Percentiles rank a stretch among this genome's conserved stretches.
These are phyloP conservation scores for Vombatus ursinus DNA, from an alignment of 2,113 vertebrate species.

Conservation along the genomic window DNA sequence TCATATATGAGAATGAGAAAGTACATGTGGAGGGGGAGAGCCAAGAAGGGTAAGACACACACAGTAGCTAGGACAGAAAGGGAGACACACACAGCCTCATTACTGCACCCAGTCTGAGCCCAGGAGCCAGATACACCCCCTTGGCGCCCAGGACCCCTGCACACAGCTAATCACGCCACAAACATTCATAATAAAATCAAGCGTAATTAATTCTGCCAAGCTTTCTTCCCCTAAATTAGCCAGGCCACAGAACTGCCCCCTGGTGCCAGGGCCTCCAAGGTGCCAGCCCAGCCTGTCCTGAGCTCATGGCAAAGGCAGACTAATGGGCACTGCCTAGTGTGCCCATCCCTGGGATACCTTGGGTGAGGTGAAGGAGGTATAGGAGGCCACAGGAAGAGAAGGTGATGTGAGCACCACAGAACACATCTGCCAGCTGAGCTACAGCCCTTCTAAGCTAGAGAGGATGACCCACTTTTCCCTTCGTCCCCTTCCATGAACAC, in stretches of 20 bases:
- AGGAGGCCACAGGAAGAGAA: neutral
- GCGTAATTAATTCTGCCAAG: constrained; percentile 59
- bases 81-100: neutral
- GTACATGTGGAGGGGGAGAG: neutral
- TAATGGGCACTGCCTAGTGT: neutral
- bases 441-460: neutral
- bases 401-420: too few relatives aligned
- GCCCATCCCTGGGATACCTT: neutral
- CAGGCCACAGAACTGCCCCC: constrained; percentile 6
- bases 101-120: neutral
- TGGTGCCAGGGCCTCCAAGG: neutral
- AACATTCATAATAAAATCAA: constrained; percentile 65
- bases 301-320: neutral
- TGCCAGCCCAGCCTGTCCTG: neutral
- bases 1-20: neutral
- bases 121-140: neutral
- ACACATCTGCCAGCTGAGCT: neutral
- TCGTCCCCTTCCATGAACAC: neutral
- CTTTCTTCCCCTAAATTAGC: constrained; percentile 44
- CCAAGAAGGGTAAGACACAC: neutral
- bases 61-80: neutral
- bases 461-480: neutral
- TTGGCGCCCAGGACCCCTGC: constrained; percentile 18
- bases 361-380: neutral
- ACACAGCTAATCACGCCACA: constrained; percentile 24